These are phyloP conservation scores for Cylindroiulus punctatus DNA, from an alignment of 2,888 invertebrate genomes.

Conservation along the genomic window DNA sequence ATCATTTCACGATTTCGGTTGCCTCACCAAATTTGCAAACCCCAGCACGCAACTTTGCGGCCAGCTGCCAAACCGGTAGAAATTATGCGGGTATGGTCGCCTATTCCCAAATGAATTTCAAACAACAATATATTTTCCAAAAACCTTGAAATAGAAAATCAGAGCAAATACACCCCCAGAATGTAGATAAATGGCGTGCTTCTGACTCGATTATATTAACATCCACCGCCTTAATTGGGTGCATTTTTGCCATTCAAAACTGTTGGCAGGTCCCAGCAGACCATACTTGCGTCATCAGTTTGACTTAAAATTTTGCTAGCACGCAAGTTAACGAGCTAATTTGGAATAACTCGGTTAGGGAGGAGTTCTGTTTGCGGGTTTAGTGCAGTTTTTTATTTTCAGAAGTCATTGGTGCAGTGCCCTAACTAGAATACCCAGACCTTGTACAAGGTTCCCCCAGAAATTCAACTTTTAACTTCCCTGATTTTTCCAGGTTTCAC, in stretches of 20 bases:
- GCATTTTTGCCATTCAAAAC: not conserved
- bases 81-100: too few relatives aligned
- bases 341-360: not conserved
- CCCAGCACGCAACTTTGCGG: too few relatives aligned
- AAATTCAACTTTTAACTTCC: too few relatives aligned
- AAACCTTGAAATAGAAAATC: conserved; percentile 10
- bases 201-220: not conserved
- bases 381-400: too few relatives aligned
- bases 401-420: too few relatives aligned
- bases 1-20: too few relatives aligned
- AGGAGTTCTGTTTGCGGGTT: too few relatives aligned
- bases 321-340: not conserved
- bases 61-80: too few relatives aligned
- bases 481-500: too few relatives aligned
- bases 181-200: not conserved
- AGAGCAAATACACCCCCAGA: not conserved
- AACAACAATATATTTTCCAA: not conserved
- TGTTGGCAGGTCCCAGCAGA: not conserved
- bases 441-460: too few relatives aligned
- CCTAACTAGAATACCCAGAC: too few relatives aligned
- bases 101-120: not conserved
- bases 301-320: not conserved
- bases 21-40: too few relatives aligned
- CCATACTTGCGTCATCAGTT: not conserved
- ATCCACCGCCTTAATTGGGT: not conserved